Evolutionary conservation across 2,113 vertebrate species (phyloP), one percentile per base, ranked within the genome.

Genomic region (Tauraco erythrolophus): DNA sequence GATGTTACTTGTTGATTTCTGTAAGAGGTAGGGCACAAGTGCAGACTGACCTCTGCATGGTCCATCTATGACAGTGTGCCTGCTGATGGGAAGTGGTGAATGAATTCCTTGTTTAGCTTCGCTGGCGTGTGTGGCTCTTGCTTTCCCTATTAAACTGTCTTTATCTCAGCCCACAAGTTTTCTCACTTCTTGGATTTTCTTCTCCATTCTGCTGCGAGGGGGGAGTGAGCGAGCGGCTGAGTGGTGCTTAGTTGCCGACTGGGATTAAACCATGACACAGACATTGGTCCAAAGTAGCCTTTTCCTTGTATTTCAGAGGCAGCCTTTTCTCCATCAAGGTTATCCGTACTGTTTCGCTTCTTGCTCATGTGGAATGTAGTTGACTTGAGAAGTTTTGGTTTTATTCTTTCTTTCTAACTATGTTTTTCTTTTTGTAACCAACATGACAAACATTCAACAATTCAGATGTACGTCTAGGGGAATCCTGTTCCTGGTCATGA

Each of bases 81-180:
- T 46, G 41, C 14, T 2, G 0, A 39, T 37, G 41, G 18, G 70
- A 56, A 39, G 22, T 2, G 10, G 56, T 7, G 45, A 71, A 84
- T 7, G 4, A 41, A 72, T 62, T 62, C 58, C 22, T 21, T 75
- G 41, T 28, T 54, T 45, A 72, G 31, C 25, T 53, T 53, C 53
- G 25, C 39, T 21, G 53, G 31, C 0, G 0, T 51, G 37, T 0
- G 3, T 0, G 0, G 51, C 19, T 85, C 57, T 75, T 82, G 37
- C 19, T 82, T 39, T 43, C 14, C 10, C 41, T 43, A 19, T 48
- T 48, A 48, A 48, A 48, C 48, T 48, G 48, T 48, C 22, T 22
- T 48, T 48, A 48, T 48, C 48, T 48, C 48, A 48, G 22, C 22
- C 48, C 22, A 48, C 18, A 19, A 48, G 21, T 48, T 48, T 48